Evolutionary conservation across 2,888 invertebrate species (phyloP), one percentile per base, ranked within the genome.

Genomic region (Quadroppia sp.): DNA sequence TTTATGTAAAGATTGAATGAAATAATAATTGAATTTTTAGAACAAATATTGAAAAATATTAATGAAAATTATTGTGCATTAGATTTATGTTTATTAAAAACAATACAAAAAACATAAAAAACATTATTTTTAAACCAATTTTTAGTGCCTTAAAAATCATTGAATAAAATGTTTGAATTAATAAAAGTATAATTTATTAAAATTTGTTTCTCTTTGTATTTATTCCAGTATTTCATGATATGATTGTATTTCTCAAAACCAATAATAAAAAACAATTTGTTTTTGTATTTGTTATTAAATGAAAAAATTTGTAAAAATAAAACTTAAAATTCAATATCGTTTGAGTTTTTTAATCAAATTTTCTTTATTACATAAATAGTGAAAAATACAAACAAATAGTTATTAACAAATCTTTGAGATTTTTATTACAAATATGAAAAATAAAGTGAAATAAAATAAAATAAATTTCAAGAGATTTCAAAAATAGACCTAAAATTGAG

Each of bases 191-290:
- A 15, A 36, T 36, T 67, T n/a, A 61, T n/a, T 30, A 23, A 42
- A 67, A 67, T 67, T 67, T 67, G 42, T 67, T 67, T 1, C 42
- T 42, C 23, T 53, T 67, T 67, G 67, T 67, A 67, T 67, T 67
- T 67, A 67, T 67, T 67, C 67, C 42, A 40, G 67, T 67, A 67
- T 67, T 67, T 67, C 25, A 13, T 23, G 32, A 42, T 32, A 20
- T 67, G 2, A 61, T 32, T 42, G 9, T 17, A 25, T 9, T 56
- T 56, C 11, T 61, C 32, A 30, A 32, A 61, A 9, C 17, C 53
- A 23, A 30, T 15, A 40, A 42, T 42, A 20, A n/a, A 1, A 40
- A 20, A 23, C 23, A 4, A 67, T 13, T 67, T n/a, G n/a, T 67
- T 67, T 67, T 59, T 59, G 59, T 59, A 59, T 30, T 30, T 67